These are phyloP conservation scores for Drepanosiphum platanoidis DNA, from an alignment of 2,888 invertebrate species.

Conservation along the genomic window DNA sequence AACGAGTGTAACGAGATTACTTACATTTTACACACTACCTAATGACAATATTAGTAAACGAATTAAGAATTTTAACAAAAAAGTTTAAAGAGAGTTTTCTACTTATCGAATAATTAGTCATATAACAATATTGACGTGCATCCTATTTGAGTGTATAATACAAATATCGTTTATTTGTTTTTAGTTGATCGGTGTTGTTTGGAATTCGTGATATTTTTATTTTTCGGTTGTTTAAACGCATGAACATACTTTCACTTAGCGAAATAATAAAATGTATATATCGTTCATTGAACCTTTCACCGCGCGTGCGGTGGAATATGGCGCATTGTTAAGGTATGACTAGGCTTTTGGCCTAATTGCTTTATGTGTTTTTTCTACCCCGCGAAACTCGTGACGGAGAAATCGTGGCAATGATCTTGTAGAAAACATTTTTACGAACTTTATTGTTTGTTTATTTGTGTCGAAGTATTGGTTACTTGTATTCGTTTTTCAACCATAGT, in stretches of 20 bases:
- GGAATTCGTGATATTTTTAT: constrained; percentile 13
- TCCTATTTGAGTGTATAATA: neutral
- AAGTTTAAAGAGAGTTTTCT: no score
- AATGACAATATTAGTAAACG: no score
- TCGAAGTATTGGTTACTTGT: neutral
- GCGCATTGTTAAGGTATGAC: constrained; percentile 49
- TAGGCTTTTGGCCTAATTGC: constrained; percentile 50
- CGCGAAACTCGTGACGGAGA: constrained; percentile 25
- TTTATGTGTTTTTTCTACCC: constrained; percentile 8
- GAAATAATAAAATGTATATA: constrained; percentile 45
- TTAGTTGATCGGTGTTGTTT: neutral
- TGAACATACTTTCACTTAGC: constrained; percentile 45
- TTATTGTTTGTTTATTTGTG: no score
- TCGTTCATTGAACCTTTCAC: constrained; percentile 57
- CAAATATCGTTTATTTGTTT: neutral
- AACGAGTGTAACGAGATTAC: no score
- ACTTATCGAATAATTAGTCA: no score
- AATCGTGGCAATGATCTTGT: constrained; percentile 21
- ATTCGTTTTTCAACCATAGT: neutral
- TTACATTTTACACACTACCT: no score
- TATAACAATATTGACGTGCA: neutral
- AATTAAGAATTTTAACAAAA: no score
- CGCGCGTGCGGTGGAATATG: constrained; percentile 29
- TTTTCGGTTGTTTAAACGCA: constrained; percentile 31
- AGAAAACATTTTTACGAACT: constrained; percentile 22